Evolutionary conservation across 2,888 invertebrate genomes (phyloP), one percentile per base, ranked within the genome.

Genomic region (Nysson spinosus): DNA sequence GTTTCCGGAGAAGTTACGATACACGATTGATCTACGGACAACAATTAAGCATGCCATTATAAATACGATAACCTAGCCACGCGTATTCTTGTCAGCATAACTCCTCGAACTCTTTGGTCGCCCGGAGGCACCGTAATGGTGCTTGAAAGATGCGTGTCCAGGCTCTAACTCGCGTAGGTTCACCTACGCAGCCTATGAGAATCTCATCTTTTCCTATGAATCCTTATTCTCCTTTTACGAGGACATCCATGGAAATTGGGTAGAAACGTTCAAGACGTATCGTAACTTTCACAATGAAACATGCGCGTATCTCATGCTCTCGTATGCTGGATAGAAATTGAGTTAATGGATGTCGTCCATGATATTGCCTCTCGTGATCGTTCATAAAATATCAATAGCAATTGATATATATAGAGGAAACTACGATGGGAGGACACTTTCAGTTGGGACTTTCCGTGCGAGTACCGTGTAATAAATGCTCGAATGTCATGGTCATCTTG

Each of bases 11-110:
- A 79, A 79, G 71, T 78, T 80, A 80, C 75, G 79, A 79, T 73
- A 72, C 70, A 34, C 51, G 64, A 28, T 62, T 81, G 79, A 81
- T 81, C 75, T 80, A 81, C 77, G 79, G 61, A 78, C 77, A 79
- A 81, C 78, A 81, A 81, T 80, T 80, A 81, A 81, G 72, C 76
- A 68, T 65, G 55, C 66, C 63, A 78, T 78, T 81, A 80, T 81
- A 79, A 81, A 81, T 79, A 77, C 71, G 69, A 55, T 57, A 46
- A 14, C 35, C 7, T 35, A 35, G 34, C 43, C 43, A 51, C 34
- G 61, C 44, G 57, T 55, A 39, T 57, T 56, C 60, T 62, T 17
- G 64, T 64, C 47, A 57, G 52, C 69, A 76, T 71, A 77, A 77
- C 74, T 78, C 62, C 75, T 67, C 66, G 49, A 65, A 58, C 61